Evolutionary conservation across 2,113 vertebrate genomes (phyloP).

Genomic region (Sphaerodactylus townsendi): DNA sequence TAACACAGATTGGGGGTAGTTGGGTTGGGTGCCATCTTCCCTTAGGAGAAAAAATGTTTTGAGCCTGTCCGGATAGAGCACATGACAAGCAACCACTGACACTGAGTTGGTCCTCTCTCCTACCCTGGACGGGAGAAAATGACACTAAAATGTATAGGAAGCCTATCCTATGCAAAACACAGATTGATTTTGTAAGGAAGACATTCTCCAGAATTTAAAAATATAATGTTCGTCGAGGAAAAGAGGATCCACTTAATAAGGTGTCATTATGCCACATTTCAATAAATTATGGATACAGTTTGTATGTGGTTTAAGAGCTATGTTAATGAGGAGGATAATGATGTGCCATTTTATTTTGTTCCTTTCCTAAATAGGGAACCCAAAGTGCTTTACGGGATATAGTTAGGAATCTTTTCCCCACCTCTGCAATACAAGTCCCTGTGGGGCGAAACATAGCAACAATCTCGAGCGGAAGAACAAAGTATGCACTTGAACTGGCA

Average conservation of each 20-base stretch:
- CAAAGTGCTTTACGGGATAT: conserved; percentile 9
- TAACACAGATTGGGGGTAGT: no score
- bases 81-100: not conserved
- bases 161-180: not conserved
- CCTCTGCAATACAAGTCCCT: conserved; percentile 1
- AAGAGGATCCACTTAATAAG: conserved; percentile 2
- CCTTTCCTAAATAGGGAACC: conserved; percentile 8
- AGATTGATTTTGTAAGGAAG: not conserved
- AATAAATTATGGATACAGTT: conserved; percentile 24
- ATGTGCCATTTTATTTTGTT: conserved; percentile 16
- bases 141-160: no score
- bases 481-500: not conserved
- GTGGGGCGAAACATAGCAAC: not conserved
- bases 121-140: not conserved
- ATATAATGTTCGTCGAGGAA: conserved; percentile 9
- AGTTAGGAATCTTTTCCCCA: conserved; percentile 7
- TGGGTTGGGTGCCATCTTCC: no score
- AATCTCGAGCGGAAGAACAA: not conserved
- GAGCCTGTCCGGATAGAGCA: no score
- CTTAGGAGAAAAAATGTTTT: no score
- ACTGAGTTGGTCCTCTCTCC: not conserved
- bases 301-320: conserved; percentile 26
- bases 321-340: conserved; percentile 31
- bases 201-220: not conserved
- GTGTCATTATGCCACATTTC: conserved; percentile 14